phyloP scores from a whole-genome alignment of 2,888 invertebrate species.

The Allophyes oxyacanthae region DNA sequence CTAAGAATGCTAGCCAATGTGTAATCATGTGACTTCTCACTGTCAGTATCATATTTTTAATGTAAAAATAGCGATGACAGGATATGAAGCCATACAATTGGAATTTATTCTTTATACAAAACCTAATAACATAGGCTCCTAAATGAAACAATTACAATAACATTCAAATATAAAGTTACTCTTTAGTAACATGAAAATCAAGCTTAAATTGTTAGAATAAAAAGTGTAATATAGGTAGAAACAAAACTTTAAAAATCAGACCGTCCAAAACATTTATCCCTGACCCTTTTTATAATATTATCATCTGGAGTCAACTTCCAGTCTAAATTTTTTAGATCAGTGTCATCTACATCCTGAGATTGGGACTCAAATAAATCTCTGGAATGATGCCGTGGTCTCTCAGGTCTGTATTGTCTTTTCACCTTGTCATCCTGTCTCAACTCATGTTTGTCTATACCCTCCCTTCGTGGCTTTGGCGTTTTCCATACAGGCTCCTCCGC shows the following conservation, averaged over 20 bases:
- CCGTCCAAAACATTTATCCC: conserved; percentile 78
- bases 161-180: conserved; percentile 11
- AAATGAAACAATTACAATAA: conserved; percentile 28
- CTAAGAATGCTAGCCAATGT: conserved; percentile 47
- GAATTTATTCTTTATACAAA: conserved; percentile 47
- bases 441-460: conserved; percentile 57
- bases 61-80: conserved; percentile 56
- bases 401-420: conserved; percentile 58
- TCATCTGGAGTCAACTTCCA: conserved; percentile 80
- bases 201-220: conserved; percentile 22
- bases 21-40: conserved; percentile 46
- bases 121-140: conserved; percentile 36
- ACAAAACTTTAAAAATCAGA: conserved; percentile 69
- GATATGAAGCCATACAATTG: conserved; percentile 52
- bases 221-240: conserved; percentile 51
- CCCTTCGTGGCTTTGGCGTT: conserved; percentile 63
- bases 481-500: conserved; percentile 69
- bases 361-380: conserved; percentile 82
- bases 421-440: conserved; percentile 46
- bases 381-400: conserved; percentile 70
- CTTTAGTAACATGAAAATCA: conserved; percentile 17
- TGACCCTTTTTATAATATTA: conserved; percentile 75
- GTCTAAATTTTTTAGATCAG: conserved; percentile 64
- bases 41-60: conserved; percentile 53
- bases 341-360: conserved; percentile 74